Conservation (phyloP, 2,113 vertebrate genomes). For the Caracal caracal region DNA sequence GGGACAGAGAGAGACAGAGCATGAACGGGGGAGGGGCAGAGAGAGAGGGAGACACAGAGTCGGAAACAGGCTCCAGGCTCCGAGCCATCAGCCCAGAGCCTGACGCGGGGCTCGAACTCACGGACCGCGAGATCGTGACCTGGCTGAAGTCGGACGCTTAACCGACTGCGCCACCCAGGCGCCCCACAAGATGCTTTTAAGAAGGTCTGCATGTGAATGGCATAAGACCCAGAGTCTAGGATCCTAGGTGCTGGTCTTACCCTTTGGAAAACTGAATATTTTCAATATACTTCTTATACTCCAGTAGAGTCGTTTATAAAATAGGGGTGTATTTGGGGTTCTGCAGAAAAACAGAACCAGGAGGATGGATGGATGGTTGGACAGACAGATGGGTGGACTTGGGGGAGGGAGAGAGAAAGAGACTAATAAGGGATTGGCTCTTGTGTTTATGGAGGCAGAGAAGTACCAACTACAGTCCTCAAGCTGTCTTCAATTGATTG, state of each 20-base stretch:
- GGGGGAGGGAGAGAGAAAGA: background rate
- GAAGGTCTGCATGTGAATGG: background rate
- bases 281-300: background rate
- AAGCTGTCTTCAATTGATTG: background rate
- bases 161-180: too few relatives aligned
- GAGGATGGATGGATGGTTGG: background rate
- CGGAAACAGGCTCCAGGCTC: too few relatives aligned
- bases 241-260: background rate
- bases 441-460: background rate
- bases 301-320: constrained; percentile 30
- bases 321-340: background rate
- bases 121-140: too few relatives aligned
- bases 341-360: constrained; percentile 23
- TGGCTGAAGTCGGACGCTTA: too few relatives aligned
- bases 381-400: too few relatives aligned
- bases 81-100: too few relatives aligned
- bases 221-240: constrained; percentile 4
- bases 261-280: constrained; percentile 18
- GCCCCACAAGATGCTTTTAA: constrained; percentile 38
- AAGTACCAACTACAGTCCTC: background rate
- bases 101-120: too few relatives aligned
- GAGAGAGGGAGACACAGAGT: too few relatives aligned
- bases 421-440: background rate
- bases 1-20: too few relatives aligned
- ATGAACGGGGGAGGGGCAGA: too few relatives aligned